A percentile compares a stretch with the other conserved stretches of the same genome.
phyloP scores from a whole-genome alignment of 2,888 invertebrate genomes.

The Papilio demoleus region DNA sequence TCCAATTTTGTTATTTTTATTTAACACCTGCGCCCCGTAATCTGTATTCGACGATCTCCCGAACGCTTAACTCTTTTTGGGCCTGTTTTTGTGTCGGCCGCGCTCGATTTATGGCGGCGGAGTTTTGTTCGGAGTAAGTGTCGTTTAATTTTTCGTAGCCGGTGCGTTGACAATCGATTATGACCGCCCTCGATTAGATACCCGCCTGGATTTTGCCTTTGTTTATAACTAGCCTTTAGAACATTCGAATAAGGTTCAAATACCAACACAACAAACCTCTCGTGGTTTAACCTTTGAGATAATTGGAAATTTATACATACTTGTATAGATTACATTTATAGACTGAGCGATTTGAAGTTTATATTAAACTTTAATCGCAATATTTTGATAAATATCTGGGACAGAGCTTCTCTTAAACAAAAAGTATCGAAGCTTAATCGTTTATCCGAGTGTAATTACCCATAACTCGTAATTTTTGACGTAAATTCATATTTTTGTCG shows the following conservation, averaged over 20 bases:
- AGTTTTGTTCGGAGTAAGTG: slow-evolving; percentile 74
- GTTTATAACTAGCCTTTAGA: slow-evolving; percentile 17
- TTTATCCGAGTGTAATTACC: not conserved
- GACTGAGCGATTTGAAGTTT: not conserved
- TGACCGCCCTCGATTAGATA: slow-evolving; percentile 66
- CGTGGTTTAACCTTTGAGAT: not conserved
- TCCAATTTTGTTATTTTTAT: slow-evolving; percentile 82
- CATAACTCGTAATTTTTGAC: slow-evolving; percentile 4
- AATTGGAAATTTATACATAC: not conserved
- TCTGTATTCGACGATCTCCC: slow-evolving; percentile 81
- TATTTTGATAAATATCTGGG: not conserved
- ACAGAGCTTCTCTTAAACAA: not conserved
- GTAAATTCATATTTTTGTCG: slow-evolving; percentile 1
- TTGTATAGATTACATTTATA: not conserved
- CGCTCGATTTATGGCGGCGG: slow-evolving; percentile 74
- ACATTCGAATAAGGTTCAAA: not conserved
- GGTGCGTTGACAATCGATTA: slow-evolving; percentile 76
- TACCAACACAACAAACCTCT: not conserved
- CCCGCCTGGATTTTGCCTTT: slow-evolving; percentile 41
- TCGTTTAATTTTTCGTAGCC: slow-evolving; percentile 79
- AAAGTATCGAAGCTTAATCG: not conserved
- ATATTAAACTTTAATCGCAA: not conserved
- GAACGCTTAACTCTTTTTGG: slow-evolving; percentile 83
- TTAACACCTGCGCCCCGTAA: slow-evolving; percentile 83
- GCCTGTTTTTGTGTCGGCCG: slow-evolving; percentile 67